A percentile compares a stretch with the other conserved stretches of the same genome.
Conservation (phyloP, 2,888 invertebrate species). For the Tupiocoris notatus region DNA sequence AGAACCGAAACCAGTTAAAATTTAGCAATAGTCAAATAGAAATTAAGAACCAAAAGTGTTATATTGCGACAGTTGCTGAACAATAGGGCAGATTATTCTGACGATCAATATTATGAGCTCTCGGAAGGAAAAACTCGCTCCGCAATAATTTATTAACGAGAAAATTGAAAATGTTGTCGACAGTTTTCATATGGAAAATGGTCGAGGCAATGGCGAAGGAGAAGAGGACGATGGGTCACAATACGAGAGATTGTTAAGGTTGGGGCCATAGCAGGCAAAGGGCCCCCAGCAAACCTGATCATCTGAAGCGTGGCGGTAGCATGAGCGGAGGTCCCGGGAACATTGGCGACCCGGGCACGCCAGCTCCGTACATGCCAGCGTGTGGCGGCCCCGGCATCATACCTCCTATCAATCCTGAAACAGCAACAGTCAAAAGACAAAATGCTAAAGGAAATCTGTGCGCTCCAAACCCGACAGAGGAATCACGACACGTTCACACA, state of each 20-base stretch:
- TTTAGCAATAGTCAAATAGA: no score
- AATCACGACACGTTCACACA: not conserved
- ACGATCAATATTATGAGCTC: not conserved
- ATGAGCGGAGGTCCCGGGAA: constrained; percentile 59
- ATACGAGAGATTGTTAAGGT: constrained; percentile 42
- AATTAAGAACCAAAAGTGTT: not conserved
- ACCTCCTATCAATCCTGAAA: constrained; percentile 50
- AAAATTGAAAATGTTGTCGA: not conserved
- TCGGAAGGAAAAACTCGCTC: not conserved
- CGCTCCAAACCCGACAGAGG: not conserved
- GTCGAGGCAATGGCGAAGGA: not conserved
- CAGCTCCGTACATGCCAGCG: constrained; percentile 49
- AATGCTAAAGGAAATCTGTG: not conserved
- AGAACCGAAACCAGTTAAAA: no score
- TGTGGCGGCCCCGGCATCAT: constrained; percentile 46
- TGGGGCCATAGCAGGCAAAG: constrained; percentile 60
- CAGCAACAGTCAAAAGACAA: constrained; percentile 27
- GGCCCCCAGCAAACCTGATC: constrained; percentile 65
- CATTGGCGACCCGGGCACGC: constrained; percentile 48
- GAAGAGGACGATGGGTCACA: constrained; percentile 4
- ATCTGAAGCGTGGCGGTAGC: constrained; percentile 87
- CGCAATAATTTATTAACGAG: not conserved
- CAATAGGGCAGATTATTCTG: not conserved
- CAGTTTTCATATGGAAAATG: not conserved
- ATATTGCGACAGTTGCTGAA: not conserved